Evolutionary conservation across 2,888 invertebrate species (phyloP).

Genomic region (Lasioglossum morio): DNA sequence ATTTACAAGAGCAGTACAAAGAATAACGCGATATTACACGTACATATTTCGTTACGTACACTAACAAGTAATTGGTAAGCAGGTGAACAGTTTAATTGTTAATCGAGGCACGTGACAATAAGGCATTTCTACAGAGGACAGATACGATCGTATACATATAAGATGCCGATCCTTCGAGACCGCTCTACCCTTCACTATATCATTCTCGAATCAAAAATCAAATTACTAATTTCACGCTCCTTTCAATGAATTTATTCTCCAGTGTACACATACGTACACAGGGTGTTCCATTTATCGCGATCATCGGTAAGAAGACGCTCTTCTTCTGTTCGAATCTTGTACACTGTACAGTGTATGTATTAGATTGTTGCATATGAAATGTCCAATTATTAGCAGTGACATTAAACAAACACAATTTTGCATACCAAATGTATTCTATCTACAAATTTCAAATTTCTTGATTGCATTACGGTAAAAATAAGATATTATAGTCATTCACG

Average conservation of each 20-base stretch:
- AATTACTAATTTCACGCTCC: background rate
- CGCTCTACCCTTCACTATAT: background rate
- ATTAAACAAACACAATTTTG: no score
- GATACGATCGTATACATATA: conserved; percentile 70
- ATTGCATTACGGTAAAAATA: no score
- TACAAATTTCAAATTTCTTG: no score
- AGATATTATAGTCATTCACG: no score
- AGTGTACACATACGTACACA: background rate
- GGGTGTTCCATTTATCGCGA: background rate
- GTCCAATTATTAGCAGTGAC: no score
- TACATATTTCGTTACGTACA: conserved; percentile 77
- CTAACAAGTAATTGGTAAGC: conserved; percentile 79
- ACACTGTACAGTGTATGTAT: background rate
- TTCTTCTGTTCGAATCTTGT: background rate
- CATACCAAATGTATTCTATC: no score
- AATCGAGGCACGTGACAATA: conserved; percentile 82
- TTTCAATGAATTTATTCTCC: background rate
- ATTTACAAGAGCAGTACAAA: conserved; percentile 82
- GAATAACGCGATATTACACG: conserved; percentile 81
- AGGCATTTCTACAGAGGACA: conserved; percentile 81
- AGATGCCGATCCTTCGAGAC: conserved; percentile 48
- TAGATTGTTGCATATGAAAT: no score
- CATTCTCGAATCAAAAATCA: background rate
- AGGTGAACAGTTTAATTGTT: conserved; percentile 81
- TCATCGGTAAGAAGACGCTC: background rate